phyloP scores from a whole-genome alignment of 1,140 invertebrate genomes.

The Papilio polytes region DNA sequence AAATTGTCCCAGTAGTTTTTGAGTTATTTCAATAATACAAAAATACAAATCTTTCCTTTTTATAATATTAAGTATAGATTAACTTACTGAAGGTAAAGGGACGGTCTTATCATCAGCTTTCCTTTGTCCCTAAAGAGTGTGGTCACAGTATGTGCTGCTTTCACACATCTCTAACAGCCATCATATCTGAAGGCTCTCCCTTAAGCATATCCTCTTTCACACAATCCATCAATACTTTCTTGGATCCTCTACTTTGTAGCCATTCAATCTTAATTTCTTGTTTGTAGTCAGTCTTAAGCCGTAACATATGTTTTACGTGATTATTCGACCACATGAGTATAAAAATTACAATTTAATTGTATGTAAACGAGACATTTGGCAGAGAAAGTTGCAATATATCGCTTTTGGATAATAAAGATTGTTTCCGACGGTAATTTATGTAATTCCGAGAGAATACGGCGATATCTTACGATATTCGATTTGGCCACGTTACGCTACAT shows the following conservation, averaged over 20 bases:
- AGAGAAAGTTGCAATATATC: conserved; percentile 22
- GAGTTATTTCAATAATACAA: no score
- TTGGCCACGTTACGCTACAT: not conserved
- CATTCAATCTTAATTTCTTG: not conserved
- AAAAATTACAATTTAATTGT: conserved; percentile 32
- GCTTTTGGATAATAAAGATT: conserved; percentile 15
- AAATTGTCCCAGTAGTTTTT: no score
- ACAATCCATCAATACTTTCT: no score
- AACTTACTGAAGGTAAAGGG: not conserved
- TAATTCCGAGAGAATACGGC: not conserved
- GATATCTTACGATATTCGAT: not conserved
- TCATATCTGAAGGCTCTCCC: no score
- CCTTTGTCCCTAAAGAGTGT: no score
- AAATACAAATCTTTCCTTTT: no score
- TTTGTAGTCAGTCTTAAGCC: not conserved
- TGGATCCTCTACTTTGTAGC: no score
- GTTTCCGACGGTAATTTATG: conserved; percentile 20
- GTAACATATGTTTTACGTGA: not conserved
- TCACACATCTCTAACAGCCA: no score
- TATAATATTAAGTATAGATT: no score
- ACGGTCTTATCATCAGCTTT: not conserved
- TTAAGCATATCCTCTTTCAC: no score
- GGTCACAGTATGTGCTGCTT: no score
- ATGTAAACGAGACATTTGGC: conserved; percentile 35
- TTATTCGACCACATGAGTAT: not conserved